Evolutionary conservation across 2,888 invertebrate species (phyloP), one percentile per base, ranked within the genome.

Genomic region (Calameuta pallipes): DNA sequence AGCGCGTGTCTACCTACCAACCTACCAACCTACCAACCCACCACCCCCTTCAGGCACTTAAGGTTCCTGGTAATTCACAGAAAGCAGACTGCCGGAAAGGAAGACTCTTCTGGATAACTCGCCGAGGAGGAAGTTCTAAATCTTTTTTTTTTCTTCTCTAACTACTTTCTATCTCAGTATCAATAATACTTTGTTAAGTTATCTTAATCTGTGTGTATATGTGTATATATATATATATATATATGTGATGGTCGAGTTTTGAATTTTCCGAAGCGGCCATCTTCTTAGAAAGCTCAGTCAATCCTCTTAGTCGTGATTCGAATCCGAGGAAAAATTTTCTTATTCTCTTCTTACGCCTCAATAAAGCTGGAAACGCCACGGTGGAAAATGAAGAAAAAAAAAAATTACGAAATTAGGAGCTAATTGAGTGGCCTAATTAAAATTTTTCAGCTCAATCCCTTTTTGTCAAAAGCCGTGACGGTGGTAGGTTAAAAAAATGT

Each of bases 1-100:
- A 85, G 81, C 79, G 79, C 78, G 84, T 78, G 34, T 34, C 83
- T 78, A 76, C 78, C 56, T 56, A 23, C 56, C 56, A 56, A 56
- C 56, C 56, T 56, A 56, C 56, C 56, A 56, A 56, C 56, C 56
- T 23, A 56, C 6, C 56, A 1, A 4, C 6, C 23, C 15, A 9
- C 1, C 41, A 4, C 23, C 2, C 56, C 56, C 15, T 56, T 9
- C 2, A 23, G 56, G 56, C 15, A 56, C 56, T 56, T 56, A 56
- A 56, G 56, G 56, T 23, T 56, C 9, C 56, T 56, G 56, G 56
- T 23, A 56, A 56, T 56, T 56, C 56, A 56, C 56, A 9, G 23
- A 56, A 56, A 56, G 56, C 56, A 56, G 56, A 56, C 56, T 56
- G 9, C 56, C 56, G 56, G 56, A 56, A 56, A 23, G 56, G 23